Percentiles rank a stretch among this genome's conserved stretches.
Conservation (phyloP, 2,888 invertebrate species). For the Perdita meconis region DNA sequence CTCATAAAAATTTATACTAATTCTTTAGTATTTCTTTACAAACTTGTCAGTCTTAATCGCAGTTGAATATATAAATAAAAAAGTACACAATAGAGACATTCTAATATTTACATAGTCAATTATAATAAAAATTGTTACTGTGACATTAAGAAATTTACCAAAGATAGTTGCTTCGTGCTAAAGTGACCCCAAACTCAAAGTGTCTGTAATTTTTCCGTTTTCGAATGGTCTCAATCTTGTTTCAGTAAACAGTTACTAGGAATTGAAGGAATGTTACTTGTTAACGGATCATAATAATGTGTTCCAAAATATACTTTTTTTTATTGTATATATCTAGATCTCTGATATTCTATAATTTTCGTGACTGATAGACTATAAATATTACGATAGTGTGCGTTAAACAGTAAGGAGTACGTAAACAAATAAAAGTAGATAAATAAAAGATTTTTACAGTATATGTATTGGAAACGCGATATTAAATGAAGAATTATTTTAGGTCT, state of each 20-base stretch:
- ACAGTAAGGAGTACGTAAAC: slow-evolving; percentile 12
- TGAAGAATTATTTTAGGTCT: slow-evolving; percentile 8
- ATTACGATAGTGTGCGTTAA: slow-evolving; percentile 7
- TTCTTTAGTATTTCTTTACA: background rate
- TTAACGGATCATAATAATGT: slow-evolving; percentile 21
- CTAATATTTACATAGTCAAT: slow-evolving; percentile 54
- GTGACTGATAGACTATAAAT: slow-evolving; percentile 26
- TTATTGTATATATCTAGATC: slow-evolving; percentile 19
- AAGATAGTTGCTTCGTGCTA: slow-evolving; percentile 44
- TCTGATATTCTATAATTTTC: slow-evolving; percentile 26
- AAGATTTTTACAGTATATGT: background rate
- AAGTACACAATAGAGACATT: slow-evolving; percentile 32
- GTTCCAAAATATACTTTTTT: slow-evolving; percentile 23
- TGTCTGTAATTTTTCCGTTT: slow-evolving; percentile 6
- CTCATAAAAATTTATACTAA: slow-evolving; percentile 30
- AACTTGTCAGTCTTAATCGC: slow-evolving; percentile 23
- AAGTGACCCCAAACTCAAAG: slow-evolving; percentile 14
- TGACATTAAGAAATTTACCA: slow-evolving; percentile 48
- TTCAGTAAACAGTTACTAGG: slow-evolving; percentile 15
- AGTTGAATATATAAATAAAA: slow-evolving; percentile 16
- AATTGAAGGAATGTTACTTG: slow-evolving; percentile 36
- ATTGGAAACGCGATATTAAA: slow-evolving; percentile 1
- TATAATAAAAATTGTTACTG: slow-evolving; percentile 39
- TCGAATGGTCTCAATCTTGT: background rate
- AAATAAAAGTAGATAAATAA: background rate